phyloP scores from a whole-genome alignment of 2,888 invertebrate genomes.

The Lasioglossum lativentre region DNA sequence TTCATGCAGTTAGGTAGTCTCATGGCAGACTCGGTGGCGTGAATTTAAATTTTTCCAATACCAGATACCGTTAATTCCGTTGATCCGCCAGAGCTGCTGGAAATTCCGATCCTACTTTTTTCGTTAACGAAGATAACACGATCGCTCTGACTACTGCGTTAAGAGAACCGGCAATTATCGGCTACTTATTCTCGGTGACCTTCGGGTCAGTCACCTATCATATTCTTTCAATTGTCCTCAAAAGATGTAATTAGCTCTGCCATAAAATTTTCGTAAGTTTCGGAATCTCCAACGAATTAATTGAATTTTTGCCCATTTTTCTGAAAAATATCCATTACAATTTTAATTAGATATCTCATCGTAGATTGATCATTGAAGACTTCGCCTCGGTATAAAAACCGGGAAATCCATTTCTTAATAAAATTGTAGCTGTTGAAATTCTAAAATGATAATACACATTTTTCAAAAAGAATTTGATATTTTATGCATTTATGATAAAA shows the following conservation, averaged over 20 bases:
- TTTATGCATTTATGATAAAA: no score
- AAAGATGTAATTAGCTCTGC: background rate
- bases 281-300: background rate
- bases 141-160: conserved; percentile 41
- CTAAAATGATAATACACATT: no score
- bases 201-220: conserved; percentile 5
- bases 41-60: conserved; percentile 80
- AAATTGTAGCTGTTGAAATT: background rate
- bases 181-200: conserved; percentile 44
- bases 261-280: background rate
- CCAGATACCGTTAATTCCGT: conserved; percentile 72
- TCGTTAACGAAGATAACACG: conserved; percentile 66
- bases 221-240: background rate
- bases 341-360: background rate
- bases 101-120: conserved; percentile 63
- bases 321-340: background rate
- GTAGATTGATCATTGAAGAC: background rate
- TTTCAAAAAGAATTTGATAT: no score
- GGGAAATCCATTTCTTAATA: background rate
- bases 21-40: conserved; percentile 59
- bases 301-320: background rate
- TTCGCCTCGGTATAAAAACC: background rate
- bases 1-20: conserved; percentile 26
- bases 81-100: conserved; percentile 70
- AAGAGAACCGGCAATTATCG: conserved; percentile 59